Base-by-base conservation (phyloP, 2,888 invertebrate genomes). In the Drosophila cognata region DNA sequence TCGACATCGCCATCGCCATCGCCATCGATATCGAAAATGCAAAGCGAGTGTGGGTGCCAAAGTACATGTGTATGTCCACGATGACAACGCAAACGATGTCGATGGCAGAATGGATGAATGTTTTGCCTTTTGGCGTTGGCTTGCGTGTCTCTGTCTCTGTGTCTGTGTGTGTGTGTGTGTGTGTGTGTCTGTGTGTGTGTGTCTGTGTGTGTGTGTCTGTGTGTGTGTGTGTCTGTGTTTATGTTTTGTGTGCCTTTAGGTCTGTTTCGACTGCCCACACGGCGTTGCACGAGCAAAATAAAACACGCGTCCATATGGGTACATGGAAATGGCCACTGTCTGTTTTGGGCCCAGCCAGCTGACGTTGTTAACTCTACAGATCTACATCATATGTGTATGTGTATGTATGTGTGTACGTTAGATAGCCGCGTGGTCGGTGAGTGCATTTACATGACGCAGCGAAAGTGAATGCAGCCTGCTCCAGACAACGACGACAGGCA, bases 381-480 rank as follows among this genome's bases (percentile, higher is more conserved):
- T 29, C 38, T 52, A 64, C 50, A 58, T 52, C 36, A 25, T 53
- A 38, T 35, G 55, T n/a, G 48, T n/a, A 57, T 51, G 2, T 18
- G 33, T 33, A 28, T 55, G n/a, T 50, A 16, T 35, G 13, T 66
- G 36, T 29, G 2, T 46, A 8, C 0, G 29, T 33, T 51, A n/a
- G 43, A 28, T 21, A 25, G 36, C 52, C 36, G 71, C 65, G 72
- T 77, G 68, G 53, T 61, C 51, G 81, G 84, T 82, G 82, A 88
- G 79, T 82, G 85, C 83, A 79, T 84, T 87, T 87, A 83, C 84
- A 88, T 88, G 88, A 84, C 84, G 74, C 86, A 73, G 84, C 84
- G 88, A 84, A 84, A 84, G 84, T 84, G 81, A 88, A 83, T 88
- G 81, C 85, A 82, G 83, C 65, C 61, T 58, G 80, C 65, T 70